These are phyloP conservation scores for Styela plicata DNA, from an alignment of 23 tunicate species.

Conservation along the genomic window DNA sequence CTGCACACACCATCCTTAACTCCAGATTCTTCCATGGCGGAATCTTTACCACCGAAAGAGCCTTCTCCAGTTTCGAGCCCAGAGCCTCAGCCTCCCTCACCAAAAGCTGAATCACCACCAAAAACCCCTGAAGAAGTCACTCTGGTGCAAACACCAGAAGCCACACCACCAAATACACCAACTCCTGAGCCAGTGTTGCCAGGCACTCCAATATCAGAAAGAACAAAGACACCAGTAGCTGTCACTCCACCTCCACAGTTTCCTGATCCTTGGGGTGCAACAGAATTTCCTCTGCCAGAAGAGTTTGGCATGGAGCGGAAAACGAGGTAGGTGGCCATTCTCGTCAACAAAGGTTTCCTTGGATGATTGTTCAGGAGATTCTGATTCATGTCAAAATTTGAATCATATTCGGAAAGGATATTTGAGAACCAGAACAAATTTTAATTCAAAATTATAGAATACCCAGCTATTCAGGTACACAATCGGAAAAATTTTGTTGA, in stretches of 20 bases:
- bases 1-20: conserved; percentile 47
- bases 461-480: too few species aligned
- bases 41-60: conserved; percentile 18
- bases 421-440: too few species aligned
- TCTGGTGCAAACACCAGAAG: conserved; percentile 24
- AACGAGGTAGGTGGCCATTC: too few species aligned
- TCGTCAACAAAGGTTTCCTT: too few species aligned
- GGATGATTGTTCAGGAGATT: too few species aligned
- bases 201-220: conserved; percentile 15
- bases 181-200: conserved; percentile 25
- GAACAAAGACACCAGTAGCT: not conserved
- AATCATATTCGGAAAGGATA: too few species aligned
- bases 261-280: conserved; percentile 33
- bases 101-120: conserved; percentile 24
- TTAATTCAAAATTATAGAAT: too few species aligned
- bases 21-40: conserved; percentile 41
- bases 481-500: too few species aligned
- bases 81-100: conserved; percentile 7
- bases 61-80: conserved; percentile 33
- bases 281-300: conserved; percentile 32
- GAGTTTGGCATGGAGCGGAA: too few species aligned
- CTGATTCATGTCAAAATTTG: too few species aligned
- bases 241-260: not conserved
- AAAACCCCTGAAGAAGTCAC: conserved; percentile 25
- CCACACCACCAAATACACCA: conserved; percentile 35